Base-by-base conservation (phyloP, 2,797 vertebrate species). In the Cacajao melanocephalus region DNA sequence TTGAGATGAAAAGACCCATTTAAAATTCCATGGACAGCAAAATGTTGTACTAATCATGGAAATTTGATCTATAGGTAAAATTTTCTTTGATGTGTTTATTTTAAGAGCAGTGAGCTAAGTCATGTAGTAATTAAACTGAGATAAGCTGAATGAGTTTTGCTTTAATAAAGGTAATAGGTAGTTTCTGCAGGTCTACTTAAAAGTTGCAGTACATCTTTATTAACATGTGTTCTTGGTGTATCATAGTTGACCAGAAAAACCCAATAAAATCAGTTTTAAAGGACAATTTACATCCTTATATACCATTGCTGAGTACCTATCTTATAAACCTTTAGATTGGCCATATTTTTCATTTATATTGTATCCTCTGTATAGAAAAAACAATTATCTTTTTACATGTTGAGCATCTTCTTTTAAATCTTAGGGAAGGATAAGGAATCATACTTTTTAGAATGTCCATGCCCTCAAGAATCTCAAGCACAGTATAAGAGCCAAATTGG, bases 1-100 rank as follows among this genome's bases (percentile, higher is more conserved):
- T 64, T 89, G 57, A 97, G 93, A 97, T 96, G 80, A 95, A 96
- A 91, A 96, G 61, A 50, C 24, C 19, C 30, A 55, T 78, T 96
- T 96, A 81, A 95, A 97, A 97, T 95, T 93, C 79, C 87, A 61
- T 82, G 57, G 75, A 57, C 78, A 96, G 12, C 75, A 67, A 96
- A 96, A 91, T 95, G 75, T 52, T 64, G 61, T 84, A 52, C 46
- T 94, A 96, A 94, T 91, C 90, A 94, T 24, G 81, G 58, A 87
- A 93, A 78, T 41, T 57, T 79, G 76, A 81, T 26, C 13, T 13
- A 75, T 4, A 41, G 48, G n/a, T 52, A 76, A 30, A 81, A 58
- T 79, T 90, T 83, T 78, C 87, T 96, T 75, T 95, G 79, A 91
- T 41, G 30, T 39, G 44, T 73, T 96, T 97, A 48, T 93, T 91